These are phyloP conservation scores for Aelia acuminata DNA, from an alignment of 2,888 invertebrate genomes.

Conservation along the genomic window DNA sequence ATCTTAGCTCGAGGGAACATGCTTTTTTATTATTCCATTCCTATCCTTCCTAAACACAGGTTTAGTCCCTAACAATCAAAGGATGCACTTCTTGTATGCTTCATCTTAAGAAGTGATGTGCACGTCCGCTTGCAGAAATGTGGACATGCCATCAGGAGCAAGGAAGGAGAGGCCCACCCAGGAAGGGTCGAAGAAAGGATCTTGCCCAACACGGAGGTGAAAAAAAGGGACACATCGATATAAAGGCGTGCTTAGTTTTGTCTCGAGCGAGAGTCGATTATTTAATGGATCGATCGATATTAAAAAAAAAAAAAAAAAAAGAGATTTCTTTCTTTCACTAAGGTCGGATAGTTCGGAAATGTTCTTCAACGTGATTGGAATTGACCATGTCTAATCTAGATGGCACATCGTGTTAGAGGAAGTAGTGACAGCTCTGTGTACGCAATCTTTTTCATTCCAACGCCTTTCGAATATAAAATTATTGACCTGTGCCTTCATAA, in stretches of 20 bases:
- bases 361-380: slow-evolving; percentile 17
- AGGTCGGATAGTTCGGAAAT: not conserved
- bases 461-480: not conserved
- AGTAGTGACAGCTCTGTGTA: not conserved
- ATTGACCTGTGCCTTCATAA: not conserved
- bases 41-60: not conserved
- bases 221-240: not conserved
- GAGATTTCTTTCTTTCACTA: not conserved
- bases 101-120: not conserved
- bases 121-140: not conserved
- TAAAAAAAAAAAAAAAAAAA: slow-evolving; percentile 21
- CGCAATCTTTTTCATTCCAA: not conserved
- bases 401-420: not conserved
- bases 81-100: not conserved
- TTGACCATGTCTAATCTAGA: not conserved
- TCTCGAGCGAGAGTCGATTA: not conserved
- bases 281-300: slow-evolving; percentile 33
- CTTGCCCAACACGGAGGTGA: not conserved
- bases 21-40: not conserved
- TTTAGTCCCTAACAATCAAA: not conserved
- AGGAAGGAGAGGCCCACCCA: not conserved
- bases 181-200: not conserved
- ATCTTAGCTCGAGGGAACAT: not conserved
- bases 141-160: not conserved
- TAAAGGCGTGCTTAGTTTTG: not conserved